These are phyloP conservation scores for Dryobota labecula DNA, from an alignment of 2,888 invertebrate genomes.

Conservation along the genomic window DNA sequence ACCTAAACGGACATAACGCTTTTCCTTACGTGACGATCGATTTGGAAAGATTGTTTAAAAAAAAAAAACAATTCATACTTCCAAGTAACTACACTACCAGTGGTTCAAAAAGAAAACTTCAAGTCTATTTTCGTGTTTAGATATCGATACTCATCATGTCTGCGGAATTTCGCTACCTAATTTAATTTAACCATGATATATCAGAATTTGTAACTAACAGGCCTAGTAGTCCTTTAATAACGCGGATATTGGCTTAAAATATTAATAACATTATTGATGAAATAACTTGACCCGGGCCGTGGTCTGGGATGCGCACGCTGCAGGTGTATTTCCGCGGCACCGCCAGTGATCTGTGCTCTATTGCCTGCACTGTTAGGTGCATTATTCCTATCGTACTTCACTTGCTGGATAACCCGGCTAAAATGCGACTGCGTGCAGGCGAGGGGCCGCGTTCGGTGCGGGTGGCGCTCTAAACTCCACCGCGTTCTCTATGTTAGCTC, in stretches of 20 bases:
- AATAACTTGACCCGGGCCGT: slow-evolving; percentile 1
- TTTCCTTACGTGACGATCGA: no score
- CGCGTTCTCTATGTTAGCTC: slow-evolving; percentile 45
- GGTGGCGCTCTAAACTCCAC: slow-evolving; percentile 6
- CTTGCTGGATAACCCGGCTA: slow-evolving; percentile 14
- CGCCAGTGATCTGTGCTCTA: slow-evolving; percentile 24
- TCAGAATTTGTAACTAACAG: background rate
- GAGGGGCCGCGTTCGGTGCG: background rate
- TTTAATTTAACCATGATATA: no score
- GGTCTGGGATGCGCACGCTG: slow-evolving; percentile 33
- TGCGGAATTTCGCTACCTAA: no score
- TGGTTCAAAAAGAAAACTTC: no score
- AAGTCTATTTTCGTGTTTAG: no score
- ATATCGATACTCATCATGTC: no score
- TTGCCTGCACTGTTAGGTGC: slow-evolving; percentile 20
- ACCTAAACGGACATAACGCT: no score
- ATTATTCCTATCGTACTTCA: slow-evolving; percentile 15
- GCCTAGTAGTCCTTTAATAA: background rate
- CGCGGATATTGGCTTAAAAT: background rate
- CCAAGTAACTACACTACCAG: no score
- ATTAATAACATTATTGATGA: slow-evolving; percentile 1
- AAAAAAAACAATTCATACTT: no score
- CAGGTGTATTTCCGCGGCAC: slow-evolving; percentile 11
- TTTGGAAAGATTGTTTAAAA: no score
- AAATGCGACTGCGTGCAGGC: slow-evolving; percentile 22